Evolutionary conservation across 1,140 invertebrate genomes (phyloP), one percentile per base, ranked within the genome.

Genomic region (Sminthurides bifidus): DNA sequence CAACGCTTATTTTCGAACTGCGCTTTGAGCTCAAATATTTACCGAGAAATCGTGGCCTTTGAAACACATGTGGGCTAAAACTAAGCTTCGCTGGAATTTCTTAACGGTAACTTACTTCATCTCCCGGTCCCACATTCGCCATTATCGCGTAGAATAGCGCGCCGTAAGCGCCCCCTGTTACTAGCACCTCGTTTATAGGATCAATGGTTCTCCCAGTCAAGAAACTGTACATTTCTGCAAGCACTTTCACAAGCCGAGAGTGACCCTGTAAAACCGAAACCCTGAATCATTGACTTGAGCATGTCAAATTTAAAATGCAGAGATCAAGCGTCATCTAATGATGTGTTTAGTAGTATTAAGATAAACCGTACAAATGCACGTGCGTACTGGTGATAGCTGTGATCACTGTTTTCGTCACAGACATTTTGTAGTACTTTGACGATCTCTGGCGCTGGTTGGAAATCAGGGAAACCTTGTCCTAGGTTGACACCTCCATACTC

Each of bases 81-180:
- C 40, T 8, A 15, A 8, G 21, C 17, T 30, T 2, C 29, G 17
- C 15, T 33, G 17, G 2, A 31, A 27, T 35, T 21, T 15, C 3
- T 37, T 15, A 3, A 3, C 14, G 21, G 21, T 21, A 79, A 66
- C 90, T 81, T 30, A 58, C 60, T 43, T 61, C 60, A 37, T 61
- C 60, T 17, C 56, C 56, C 27, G 21, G 17, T n/a, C 52, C 48
- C 5, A 61, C 41, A 33, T 52, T 54, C 30, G 52, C 52, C 49
- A 51, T 54, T 24, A 68, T 38, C 50, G 45, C 49, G 29, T 53
- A 59, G 38, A 63, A 63, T 14, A 63, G 51, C n/a, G 50, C 40
- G n/a, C 93, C 88, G 70, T 96, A 98, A 10, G 94, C 95, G 35
- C 95, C 94, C 52, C 76, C 73, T 0, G 90, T 92, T 1, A 97